Evolutionary conservation across 2,797 vertebrate genomes (phyloP), one percentile per base, ranked within the genome.

Genomic region (Trichosurus vulpecula): DNA sequence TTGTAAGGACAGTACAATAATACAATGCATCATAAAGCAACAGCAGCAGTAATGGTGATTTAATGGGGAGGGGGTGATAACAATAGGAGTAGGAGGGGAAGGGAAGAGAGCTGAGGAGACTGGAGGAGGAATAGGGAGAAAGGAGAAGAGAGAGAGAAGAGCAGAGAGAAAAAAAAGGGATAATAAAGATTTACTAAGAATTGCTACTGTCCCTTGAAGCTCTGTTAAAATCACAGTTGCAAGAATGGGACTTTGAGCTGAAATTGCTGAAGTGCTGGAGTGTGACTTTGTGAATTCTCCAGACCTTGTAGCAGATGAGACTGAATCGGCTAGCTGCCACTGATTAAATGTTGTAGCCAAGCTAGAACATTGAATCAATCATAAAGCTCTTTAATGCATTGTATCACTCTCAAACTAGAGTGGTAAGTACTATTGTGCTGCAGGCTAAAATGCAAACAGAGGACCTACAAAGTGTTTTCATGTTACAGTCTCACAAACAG

Each of bases 341-440:
- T 98, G 97, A 97, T 97, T 97, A 97, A 97, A 98, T 96, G 94
- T 97, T 97, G 97, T 96, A 92, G 92, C 94, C 95, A 96, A 97
- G 56, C 74, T 90, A 29, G 92, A 96, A 30, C 96, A 96, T 97
- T 98, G 97, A 97, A 97, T 98, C 97, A 97, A 97, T 98, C 97
- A 97, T 97, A 97, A 98, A 96, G 91, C 94, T 90, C 93, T 94
- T 97, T 95, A 97, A 96, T 97, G 92, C 92, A 94, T 95, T 96
- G 91, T 97, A 96, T 95, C 94, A 94, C 94, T 97, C 94, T 61
- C 95, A 94, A 92, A 81, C 51, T 90, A 53, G 54, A 96, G 93
- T 2, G 31, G 97, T 97, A 97, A 98, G 95, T 94, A 91, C 35
- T n/a, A 81, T 91, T 97, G 54, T n/a, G 54, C 94, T 92, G 57